A percentile compares a stretch with the other conserved stretches of the same genome.
Conservation (phyloP, 2,113 vertebrate species). For the Stercorarius parasiticus region DNA sequence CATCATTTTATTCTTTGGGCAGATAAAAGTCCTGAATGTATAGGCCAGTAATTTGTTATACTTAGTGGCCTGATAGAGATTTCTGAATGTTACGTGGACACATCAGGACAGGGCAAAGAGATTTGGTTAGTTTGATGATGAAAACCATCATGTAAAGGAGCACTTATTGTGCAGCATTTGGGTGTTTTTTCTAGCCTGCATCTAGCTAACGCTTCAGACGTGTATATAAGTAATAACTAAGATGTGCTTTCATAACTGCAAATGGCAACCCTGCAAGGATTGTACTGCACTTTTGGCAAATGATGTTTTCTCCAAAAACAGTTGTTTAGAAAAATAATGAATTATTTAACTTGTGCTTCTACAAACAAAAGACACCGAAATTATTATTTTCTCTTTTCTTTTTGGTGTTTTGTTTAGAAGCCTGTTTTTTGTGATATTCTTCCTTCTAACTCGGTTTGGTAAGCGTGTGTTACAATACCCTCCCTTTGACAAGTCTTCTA, state of each 20-base stretch:
- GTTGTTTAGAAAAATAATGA: conserved; percentile 15
- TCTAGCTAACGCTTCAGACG: background rate
- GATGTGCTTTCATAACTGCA: background rate
- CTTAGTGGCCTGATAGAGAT: background rate
- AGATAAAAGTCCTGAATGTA: background rate
- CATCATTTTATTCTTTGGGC: background rate
- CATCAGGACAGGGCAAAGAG: background rate
- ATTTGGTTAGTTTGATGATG: background rate
- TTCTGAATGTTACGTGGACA: background rate
- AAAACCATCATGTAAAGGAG: background rate
- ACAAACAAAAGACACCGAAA: background rate
- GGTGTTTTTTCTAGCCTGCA: background rate
- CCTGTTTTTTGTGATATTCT: background rate
- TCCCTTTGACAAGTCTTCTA: background rate
- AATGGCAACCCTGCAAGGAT: background rate
- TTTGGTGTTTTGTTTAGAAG: conserved; percentile 23
- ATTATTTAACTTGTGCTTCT: conserved; percentile 59
- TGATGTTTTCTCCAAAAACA: conserved; percentile 17
- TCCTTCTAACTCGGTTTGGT: background rate
- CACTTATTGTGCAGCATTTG: background rate
- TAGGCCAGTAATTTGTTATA: background rate
- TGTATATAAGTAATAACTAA: background rate
- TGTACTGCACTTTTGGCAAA: background rate
- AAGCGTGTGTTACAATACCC: background rate
- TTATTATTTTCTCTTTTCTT: background rate